Evolutionary conservation across 2,888 invertebrate species (phyloP).

Genomic region (Callinectes sapidus): DNA sequence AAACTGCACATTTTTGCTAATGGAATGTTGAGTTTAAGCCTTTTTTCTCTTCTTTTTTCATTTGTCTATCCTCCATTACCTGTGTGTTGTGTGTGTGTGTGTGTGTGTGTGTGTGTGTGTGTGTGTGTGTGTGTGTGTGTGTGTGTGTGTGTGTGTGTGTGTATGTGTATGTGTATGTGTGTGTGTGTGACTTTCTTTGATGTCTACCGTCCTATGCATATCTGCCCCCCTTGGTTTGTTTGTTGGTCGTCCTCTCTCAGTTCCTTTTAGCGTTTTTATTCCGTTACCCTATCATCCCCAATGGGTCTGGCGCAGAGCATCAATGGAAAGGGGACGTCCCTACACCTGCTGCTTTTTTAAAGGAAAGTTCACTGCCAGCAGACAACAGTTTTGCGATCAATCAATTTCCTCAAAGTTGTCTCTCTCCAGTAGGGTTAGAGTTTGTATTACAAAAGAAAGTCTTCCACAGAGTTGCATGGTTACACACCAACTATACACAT

Average conservation of each 20-base stretch:
- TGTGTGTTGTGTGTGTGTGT: neutral
- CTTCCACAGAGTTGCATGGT: neutral
- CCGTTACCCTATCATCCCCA: neutral
- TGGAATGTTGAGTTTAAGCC: neutral
- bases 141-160: conserved; percentile 15
- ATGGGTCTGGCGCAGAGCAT: neutral
- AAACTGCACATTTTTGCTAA: neutral
- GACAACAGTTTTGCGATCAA: neutral
- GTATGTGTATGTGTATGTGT: neutral
- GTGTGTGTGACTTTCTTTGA: neutral
- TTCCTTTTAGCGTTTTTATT: neutral
- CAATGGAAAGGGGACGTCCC: neutral
- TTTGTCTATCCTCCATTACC: no score
- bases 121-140: neutral
- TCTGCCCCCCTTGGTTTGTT: neutral
- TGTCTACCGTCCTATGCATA: neutral
- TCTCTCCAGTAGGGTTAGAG: neutral
- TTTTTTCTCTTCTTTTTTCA: neutral
- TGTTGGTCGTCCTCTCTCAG: neutral
- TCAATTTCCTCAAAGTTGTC: neutral
- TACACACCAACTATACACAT: neutral
- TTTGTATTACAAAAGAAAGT: neutral
- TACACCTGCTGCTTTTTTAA: neutral
- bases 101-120: conserved; percentile 11
- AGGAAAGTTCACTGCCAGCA: neutral